Evolutionary conservation across 2,113 vertebrate species (phyloP).

Genomic region (Anoura caudifer): DNA sequence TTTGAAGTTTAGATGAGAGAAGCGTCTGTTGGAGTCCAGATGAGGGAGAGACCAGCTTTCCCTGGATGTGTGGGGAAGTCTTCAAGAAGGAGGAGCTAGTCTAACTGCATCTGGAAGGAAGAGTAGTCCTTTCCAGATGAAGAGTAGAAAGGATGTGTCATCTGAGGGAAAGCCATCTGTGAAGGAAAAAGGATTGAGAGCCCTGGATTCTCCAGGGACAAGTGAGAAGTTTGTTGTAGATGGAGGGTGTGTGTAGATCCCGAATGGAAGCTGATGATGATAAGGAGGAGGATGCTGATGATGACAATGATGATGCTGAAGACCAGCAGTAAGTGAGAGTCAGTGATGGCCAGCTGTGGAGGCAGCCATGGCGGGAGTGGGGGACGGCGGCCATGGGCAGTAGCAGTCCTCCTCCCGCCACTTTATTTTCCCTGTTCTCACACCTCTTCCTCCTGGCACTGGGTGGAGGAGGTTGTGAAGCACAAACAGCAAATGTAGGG

Average conservation of each 20-base stretch:
- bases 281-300: not conserved
- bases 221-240: not conserved
- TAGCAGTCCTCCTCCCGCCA: not conserved
- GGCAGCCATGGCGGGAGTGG: not conserved
- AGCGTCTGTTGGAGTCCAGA: not conserved
- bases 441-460: not conserved
- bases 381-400: accelerated
- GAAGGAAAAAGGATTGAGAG: not conserved
- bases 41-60: not conserved
- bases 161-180: not conserved
- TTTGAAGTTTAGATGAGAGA: not conserved
- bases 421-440: not conserved
- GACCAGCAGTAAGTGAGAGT: not conserved
- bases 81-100: not conserved
- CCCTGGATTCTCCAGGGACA: not conserved
- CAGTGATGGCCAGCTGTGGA: not conserved
- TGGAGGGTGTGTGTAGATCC: not conserved
- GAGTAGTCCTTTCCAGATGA: not conserved
- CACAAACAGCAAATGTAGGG: not conserved
- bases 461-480: not conserved
- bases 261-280: not conserved
- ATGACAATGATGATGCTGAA: not conserved
- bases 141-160: not conserved
- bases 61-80: not conserved
- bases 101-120: not conserved